Conservation (phyloP, 2,888 invertebrate species). For the Lepas anatifera region DNA sequence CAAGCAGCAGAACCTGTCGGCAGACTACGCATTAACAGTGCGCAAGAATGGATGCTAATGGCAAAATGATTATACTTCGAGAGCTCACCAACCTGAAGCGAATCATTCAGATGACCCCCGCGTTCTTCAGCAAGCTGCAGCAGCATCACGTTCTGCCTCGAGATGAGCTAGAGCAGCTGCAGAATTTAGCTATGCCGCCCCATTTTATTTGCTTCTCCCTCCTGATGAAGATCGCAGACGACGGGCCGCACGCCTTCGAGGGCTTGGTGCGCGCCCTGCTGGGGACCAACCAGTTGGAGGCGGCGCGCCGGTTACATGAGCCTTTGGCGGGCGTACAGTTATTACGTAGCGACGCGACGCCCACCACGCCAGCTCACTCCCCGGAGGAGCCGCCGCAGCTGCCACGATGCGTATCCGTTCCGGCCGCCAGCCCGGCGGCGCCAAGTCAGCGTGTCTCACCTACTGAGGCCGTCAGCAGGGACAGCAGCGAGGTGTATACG, state of each 20-base stretch:
- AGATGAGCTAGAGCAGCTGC: neutral
- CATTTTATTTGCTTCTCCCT: neutral
- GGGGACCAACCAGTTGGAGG: neutral
- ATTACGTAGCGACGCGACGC: neutral
- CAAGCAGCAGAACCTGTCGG: no score
- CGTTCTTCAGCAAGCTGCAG: neutral
- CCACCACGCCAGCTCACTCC: neutral
- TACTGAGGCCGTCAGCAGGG: neutral
- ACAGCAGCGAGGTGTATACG: neutral
- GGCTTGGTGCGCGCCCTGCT: neutral
- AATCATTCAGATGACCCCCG: neutral
- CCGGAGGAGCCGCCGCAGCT: no score
- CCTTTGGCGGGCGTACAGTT: no score
- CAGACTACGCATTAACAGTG: no score
- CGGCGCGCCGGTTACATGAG: neutral
- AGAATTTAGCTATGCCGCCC: neutral
- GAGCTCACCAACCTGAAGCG: neutral
- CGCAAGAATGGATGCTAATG: neutral
- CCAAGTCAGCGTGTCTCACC: neutral
- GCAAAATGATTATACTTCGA: neutral
- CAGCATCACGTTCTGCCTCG: neutral
- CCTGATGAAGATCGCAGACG: neutral
- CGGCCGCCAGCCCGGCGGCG: neutral
- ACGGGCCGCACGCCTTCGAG: conserved; percentile 1
- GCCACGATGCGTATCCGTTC: no score